Conservation (phyloP, 2,888 invertebrate genomes). For the Oxytorus armatus region DNA sequence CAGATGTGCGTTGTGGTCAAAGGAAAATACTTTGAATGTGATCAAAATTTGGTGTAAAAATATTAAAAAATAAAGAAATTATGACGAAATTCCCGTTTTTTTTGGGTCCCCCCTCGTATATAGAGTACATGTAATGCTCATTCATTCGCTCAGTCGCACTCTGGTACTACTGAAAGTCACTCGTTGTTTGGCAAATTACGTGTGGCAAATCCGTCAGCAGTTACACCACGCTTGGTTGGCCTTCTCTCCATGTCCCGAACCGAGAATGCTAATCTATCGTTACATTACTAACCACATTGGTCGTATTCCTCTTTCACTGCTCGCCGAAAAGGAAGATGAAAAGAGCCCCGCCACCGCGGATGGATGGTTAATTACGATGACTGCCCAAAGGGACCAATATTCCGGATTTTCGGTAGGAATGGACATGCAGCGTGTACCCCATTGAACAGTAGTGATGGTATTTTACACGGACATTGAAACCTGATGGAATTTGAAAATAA, state of each 20-base stretch:
- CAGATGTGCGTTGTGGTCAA: too few relatives aligned
- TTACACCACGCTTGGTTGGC: conserved; percentile 52
- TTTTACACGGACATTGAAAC: not conserved
- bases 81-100: too few relatives aligned
- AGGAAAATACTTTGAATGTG: too few relatives aligned
- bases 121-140: conserved; percentile 15
- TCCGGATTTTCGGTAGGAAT: conserved; percentile 1
- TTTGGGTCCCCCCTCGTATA: too few relatives aligned
- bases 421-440: not conserved
- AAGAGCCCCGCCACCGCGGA: conserved; percentile 29
- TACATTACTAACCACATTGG: conserved; percentile 44
- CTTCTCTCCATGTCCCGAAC: conserved; percentile 15
- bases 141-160: conserved; percentile 33
- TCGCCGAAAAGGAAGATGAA: conserved; percentile 41
- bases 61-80: too few relatives aligned
- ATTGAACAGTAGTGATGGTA: not conserved
- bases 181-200: conserved; percentile 50
- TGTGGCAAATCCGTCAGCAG: conserved; percentile 61
- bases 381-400: conserved; percentile 38
- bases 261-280: conserved; percentile 66
- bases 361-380: conserved; percentile 47
- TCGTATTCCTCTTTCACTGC: conserved; percentile 37
- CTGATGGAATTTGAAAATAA: not conserved
- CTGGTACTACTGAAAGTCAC: conserved; percentile 27
- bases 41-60: too few relatives aligned